Evolutionary conservation across 2,888 invertebrate species (phyloP).

Genomic region (Parnassius mnemosyne): DNA sequence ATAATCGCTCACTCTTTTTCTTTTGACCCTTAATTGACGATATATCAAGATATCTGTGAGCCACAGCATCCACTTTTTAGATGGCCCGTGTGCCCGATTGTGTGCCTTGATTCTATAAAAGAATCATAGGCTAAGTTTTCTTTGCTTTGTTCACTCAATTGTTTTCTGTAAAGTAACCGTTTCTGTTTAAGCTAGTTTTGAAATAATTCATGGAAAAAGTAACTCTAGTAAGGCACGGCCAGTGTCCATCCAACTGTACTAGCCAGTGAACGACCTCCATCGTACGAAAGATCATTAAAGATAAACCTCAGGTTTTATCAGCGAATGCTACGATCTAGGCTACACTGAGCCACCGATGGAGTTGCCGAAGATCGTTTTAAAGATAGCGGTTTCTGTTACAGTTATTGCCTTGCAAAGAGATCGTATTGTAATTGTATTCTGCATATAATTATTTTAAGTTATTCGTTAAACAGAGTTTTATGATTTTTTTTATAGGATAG

Average conservation of each 20-base stretch:
- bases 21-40: too few relatives aligned
- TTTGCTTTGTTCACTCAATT: too few relatives aligned
- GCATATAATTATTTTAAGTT: too few relatives aligned
- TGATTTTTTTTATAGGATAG: too few relatives aligned
- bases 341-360: constrained; percentile 22
- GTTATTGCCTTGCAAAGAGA: constrained; percentile 18
- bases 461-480: too few relatives aligned
- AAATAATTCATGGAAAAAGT: constrained; percentile 8
- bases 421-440: constrained; percentile 17
- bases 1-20: too few relatives aligned
- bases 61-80: too few relatives aligned
- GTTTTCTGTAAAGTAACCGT: too few relatives aligned
- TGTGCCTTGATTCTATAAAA: too few relatives aligned
- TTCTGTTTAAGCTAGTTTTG: not conserved
- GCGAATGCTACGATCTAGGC: constrained; percentile 26
- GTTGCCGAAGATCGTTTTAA: constrained; percentile 27
- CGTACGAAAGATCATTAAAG: constrained; percentile 37
- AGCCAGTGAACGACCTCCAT: constrained; percentile 38
- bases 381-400: constrained; percentile 25
- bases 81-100: too few relatives aligned
- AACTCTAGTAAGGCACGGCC: constrained; percentile 12
- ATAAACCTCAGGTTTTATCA: constrained; percentile 34
- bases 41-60: too few relatives aligned
- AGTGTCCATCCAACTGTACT: constrained; percentile 26
- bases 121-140: too few relatives aligned